Base-by-base conservation (phyloP, 2,888 invertebrate genomes). In the Macaria notata region DNA sequence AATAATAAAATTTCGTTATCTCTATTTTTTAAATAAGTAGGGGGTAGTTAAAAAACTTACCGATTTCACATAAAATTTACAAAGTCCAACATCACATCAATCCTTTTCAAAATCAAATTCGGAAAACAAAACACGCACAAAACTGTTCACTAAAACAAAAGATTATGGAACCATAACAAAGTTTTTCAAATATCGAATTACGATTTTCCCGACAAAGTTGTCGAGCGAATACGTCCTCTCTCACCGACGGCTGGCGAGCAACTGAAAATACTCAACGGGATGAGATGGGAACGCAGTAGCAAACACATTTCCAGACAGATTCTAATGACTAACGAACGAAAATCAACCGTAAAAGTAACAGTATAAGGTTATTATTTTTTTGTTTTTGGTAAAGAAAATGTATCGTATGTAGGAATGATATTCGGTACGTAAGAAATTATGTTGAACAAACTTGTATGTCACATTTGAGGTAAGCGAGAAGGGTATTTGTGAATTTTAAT, bases 401-500 rank as follows among this genome's bases (percentile, higher is more conserved):
- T 48, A 36, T 48, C 9, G 33, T 36, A 9, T 39, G 53, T 31
- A 42, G 42, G 31, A 3, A 7, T 43, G 61, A 43, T 31, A 69
- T 68, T 51, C n/a, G 9, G 66, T 45, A 49, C 39, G 54, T 56
- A 45, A 47, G 55, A 45, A 54, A 50, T 33, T 49, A 50, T 54
- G 61, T 59, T 56, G 54, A 68, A 72, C 72, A 78, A 76, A 78
- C 77, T 77, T 79, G 75, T 71, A 66, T 63, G 68, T 68, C 69
- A 70, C 49, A 50, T 60, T 63, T 64, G 63, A 69, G 70, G 71
- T 65, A 62, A 69, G 71, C 64, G 65, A 59, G 53, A 46, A 67
- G 72, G 72, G 71, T 69, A 72, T 63, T 63, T 56, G 66, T 72
- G 72, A 72, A 76, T 76, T 76, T 76, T 73, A 75, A 76, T 75